A percentile compares a stretch with the other conserved stretches of the same genome.
Conservation (phyloP, 2,888 invertebrate genomes). For the Platycheirus rosarum region DNA sequence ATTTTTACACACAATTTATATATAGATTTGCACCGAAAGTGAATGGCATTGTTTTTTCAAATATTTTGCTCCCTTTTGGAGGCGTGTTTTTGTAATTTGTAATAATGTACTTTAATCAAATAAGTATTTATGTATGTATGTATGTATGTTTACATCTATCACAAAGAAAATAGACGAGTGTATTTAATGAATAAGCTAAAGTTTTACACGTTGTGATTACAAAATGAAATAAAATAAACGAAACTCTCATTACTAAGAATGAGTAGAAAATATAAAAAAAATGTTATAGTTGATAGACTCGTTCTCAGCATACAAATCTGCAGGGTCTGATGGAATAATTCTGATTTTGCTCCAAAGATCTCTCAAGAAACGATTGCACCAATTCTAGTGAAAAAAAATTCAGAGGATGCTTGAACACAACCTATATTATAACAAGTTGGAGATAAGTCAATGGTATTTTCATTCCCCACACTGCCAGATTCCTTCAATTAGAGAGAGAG, state of each 20-base stretch:
- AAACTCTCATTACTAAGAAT: not conserved
- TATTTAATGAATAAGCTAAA: not conserved
- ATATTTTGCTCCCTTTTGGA: constrained; percentile 60
- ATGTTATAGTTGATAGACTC: no score
- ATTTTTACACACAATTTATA: constrained; percentile 54
- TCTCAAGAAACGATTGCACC: no score
- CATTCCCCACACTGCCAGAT: no score
- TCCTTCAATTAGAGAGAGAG: no score
- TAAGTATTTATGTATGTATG: not conserved
- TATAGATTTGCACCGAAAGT: constrained; percentile 62
- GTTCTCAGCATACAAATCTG: no score
- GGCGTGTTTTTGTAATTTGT: constrained; percentile 42
- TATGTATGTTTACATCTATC: constrained; percentile 42
- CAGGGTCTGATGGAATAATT: no score
- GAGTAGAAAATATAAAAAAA: no score
- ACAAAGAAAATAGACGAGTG: not conserved
- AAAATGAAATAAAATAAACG: constrained; percentile 22
- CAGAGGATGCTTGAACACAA: no score
- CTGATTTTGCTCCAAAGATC: no score
- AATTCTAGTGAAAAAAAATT: no score
- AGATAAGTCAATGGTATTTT: no score
- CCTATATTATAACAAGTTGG: no score
- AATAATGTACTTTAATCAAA: not conserved
- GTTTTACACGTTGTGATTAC: constrained; percentile 63
- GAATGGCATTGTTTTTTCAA: constrained; percentile 28